Evolutionary conservation across 2,888 invertebrate species (phyloP).

Genomic region (Cantharis rufa): DNA sequence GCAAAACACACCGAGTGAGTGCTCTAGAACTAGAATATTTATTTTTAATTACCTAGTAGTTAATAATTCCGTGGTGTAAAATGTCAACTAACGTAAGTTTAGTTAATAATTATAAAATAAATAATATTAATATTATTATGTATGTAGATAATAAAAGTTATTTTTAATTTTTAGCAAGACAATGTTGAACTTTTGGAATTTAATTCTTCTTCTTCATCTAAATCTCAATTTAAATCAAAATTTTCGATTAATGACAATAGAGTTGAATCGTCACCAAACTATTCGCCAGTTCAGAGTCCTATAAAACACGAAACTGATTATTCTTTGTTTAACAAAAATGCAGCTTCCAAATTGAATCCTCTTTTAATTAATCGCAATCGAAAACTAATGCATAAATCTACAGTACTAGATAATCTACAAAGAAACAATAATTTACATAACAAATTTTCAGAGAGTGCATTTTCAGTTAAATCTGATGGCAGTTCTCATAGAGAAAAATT

Average conservation of each 20-base stretch:
- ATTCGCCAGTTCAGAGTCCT: constrained; percentile 11
- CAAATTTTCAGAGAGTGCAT: constrained; percentile 23
- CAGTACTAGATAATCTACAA: constrained; percentile 8
- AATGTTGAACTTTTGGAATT: constrained; percentile 37
- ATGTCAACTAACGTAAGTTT: background rate
- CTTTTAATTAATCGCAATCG: background rate
- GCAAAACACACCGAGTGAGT: background rate
- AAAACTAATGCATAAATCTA: background rate
- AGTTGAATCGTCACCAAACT: constrained; percentile 7
- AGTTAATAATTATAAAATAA: no score
- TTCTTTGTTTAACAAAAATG: background rate
- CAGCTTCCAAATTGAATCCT: background rate
- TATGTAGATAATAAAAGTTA: background rate
- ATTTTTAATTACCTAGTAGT: background rate
- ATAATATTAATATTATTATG: no score
- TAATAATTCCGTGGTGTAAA: background rate
- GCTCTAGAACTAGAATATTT: background rate
- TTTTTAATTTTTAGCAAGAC: constrained; percentile 35
- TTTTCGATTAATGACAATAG: constrained; percentile 14
- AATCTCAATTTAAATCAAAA: constrained; percentile 16
- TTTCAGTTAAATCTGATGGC: constrained; percentile 42
- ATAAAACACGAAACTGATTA: background rate
- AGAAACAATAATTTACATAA: background rate
- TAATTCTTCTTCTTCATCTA: constrained; percentile 27
- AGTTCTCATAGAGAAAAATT: constrained; percentile 53